Percentiles rank a stretch among this genome's conserved stretches.
These are phyloP conservation scores for Himalopsyche anomala DNA, from an alignment of 2,888 invertebrate genomes.

Conservation along the genomic window DNA sequence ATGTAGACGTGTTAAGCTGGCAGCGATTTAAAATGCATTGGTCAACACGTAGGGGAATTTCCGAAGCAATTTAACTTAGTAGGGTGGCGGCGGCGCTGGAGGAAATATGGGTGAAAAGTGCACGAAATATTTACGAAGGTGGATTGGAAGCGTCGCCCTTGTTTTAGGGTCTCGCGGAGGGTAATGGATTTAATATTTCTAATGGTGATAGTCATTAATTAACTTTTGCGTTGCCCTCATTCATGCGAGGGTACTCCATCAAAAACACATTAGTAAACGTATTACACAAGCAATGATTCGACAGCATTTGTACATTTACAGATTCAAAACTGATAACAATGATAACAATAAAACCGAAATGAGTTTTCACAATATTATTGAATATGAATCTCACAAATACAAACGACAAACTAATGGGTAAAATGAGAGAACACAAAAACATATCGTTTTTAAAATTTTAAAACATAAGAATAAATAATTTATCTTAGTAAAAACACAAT, in stretches of 20 bases:
- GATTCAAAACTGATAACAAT: slow-evolving; percentile 9
- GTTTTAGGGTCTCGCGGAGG: slow-evolving; percentile 18
- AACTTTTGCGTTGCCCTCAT: slow-evolving; percentile 25
- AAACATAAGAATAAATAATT: no score
- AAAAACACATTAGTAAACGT: slow-evolving; percentile 24
- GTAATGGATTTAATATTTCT: slow-evolving; percentile 20
- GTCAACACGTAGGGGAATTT: not conserved
- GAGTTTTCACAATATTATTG: not conserved
- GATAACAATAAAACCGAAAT: slow-evolving; percentile 1
- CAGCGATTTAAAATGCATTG: slow-evolving; percentile 16
- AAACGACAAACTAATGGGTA: no score
- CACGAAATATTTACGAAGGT: slow-evolving; percentile 26
- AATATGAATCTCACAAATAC: not conserved
- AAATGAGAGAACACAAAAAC: no score
- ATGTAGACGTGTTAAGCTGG: not conserved
- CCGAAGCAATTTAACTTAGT: slow-evolving; percentile 8
- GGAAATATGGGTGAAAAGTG: slow-evolving; percentile 16
- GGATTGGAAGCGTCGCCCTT: slow-evolving; percentile 17
- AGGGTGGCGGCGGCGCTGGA: not conserved
- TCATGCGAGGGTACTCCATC: slow-evolving; percentile 6
- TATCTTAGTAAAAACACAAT: no score
- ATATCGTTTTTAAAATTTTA: no score
- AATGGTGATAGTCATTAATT: slow-evolving; percentile 26
- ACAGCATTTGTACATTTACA: not conserved
- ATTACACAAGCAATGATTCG: slow-evolving; percentile 13